Percentiles rank a stretch among this genome's conserved stretches.
Evolutionary conservation across 2,888 invertebrate species (phyloP).

Genomic region (Neuroscelio doddi): DNA sequence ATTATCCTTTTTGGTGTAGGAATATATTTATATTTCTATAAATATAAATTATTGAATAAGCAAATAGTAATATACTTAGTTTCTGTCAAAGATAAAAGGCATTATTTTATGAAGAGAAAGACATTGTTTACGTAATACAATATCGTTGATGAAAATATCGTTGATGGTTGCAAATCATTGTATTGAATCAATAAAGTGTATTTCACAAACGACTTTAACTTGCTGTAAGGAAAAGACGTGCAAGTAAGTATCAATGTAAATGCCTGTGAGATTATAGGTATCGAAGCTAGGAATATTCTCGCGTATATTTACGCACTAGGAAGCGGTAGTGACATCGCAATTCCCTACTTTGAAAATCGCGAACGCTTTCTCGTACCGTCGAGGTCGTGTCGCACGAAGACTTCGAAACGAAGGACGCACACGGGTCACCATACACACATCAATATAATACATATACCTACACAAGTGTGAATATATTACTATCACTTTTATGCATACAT

Average conservation of each 20-base stretch:
- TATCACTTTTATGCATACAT: neutral
- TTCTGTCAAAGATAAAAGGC: too few relatives aligned
- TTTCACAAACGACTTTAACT: neutral
- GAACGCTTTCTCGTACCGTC: slow-evolving; percentile 41
- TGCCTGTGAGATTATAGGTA: slow-evolving; percentile 23
- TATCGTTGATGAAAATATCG: too few relatives aligned
- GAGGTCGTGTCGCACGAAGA: slow-evolving; percentile 23
- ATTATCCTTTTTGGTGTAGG: too few relatives aligned
- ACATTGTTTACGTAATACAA: too few relatives aligned
- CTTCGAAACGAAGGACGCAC: slow-evolving; percentile 21
- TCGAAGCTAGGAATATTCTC: slow-evolving; percentile 25
- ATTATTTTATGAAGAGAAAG: too few relatives aligned
- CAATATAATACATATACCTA: neutral
- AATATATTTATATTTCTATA: too few relatives aligned
- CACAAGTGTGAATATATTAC: neutral
- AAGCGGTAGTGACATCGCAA: slow-evolving; percentile 44
- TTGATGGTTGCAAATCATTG: neutral
- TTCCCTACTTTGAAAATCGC: slow-evolving; percentile 36
- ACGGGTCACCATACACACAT: slow-evolving; percentile 26
- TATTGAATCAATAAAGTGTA: neutral
- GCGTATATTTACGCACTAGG: slow-evolving; percentile 42
- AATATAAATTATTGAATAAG: too few relatives aligned
- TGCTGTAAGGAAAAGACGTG: slow-evolving; percentile 16
- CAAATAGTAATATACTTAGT: too few relatives aligned
- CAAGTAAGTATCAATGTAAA: slow-evolving; percentile 30